phyloP scores from a whole-genome alignment of 2,888 invertebrate genomes.

The Epirrita christyi region DNA sequence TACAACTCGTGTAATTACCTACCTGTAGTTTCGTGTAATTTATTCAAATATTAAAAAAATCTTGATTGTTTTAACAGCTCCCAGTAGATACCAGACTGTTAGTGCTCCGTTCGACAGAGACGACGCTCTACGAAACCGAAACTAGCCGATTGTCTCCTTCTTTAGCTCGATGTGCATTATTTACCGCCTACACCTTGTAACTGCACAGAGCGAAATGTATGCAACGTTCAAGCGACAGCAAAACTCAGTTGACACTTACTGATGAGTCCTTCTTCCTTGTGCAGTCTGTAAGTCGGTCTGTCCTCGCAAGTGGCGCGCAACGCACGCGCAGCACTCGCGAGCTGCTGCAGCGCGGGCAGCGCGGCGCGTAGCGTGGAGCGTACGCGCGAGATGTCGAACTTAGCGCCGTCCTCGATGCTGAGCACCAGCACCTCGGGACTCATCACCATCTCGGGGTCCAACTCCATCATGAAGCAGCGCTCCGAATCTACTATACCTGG shows the following conservation, averaged over 20 bases:
- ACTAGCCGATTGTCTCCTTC: no score
- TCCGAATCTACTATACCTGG: slow-evolving; percentile 91
- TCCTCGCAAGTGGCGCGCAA: slow-evolving; percentile 80
- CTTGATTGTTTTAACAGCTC: no score
- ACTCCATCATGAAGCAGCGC: slow-evolving; percentile 96
- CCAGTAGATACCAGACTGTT: no score
- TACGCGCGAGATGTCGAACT: slow-evolving; percentile 92
- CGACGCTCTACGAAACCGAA: no score
- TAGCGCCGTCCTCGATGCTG: slow-evolving; percentile 90
- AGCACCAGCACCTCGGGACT: slow-evolving; percentile 84
- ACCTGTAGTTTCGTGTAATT: no score
- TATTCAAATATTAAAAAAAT: no score
- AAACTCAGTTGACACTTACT: slow-evolving; percentile 82
- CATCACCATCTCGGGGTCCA: slow-evolving; percentile 91
- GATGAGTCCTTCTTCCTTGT: slow-evolving; percentile 82
- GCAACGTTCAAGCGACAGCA: no score
- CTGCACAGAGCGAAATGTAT: no score
- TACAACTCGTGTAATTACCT: no score
- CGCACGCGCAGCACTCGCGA: slow-evolving; percentile 23
- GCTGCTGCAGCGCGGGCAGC: slow-evolving; percentile 69
- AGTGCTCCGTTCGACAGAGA: no score
- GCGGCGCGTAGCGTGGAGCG: slow-evolving; percentile 90
- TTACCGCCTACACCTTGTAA: no score
- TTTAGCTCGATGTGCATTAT: no score
- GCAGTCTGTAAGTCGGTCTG: slow-evolving; percentile 90